Percentiles rank a stretch among this genome's conserved stretches.
Evolutionary conservation across 1,140 invertebrate species (phyloP).

Genomic region (Lordiphosa stackelbergi): DNA sequence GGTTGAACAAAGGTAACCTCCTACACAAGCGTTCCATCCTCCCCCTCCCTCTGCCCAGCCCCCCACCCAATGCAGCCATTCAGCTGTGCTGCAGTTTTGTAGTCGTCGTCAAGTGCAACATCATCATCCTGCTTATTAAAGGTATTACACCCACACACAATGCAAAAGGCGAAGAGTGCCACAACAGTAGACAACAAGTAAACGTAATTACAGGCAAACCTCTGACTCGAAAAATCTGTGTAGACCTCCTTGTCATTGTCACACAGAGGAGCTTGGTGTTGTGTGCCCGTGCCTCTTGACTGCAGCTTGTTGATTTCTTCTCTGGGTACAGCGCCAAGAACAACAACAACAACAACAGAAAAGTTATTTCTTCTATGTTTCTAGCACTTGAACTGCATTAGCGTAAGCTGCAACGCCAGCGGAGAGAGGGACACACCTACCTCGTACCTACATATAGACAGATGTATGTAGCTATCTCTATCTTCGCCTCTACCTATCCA

Average conservation of each 20-base stretch:
- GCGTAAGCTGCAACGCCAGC: conserved; percentile 55
- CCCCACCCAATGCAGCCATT: background rate
- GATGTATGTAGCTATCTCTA: no score
- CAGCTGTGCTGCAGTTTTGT: conserved; percentile 12
- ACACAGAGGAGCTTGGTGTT: conserved; percentile 34
- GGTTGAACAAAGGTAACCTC: conserved; percentile 34
- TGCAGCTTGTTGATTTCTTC: conserved; percentile 51
- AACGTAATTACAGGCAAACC: conserved; percentile 63
- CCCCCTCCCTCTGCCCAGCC: background rate
- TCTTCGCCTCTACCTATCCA: conserved; percentile 1
- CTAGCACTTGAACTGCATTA: conserved; percentile 72
- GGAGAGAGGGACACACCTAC: background rate
- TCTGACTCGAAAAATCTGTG: conserved; percentile 25
- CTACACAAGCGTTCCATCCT: conserved; percentile 7
- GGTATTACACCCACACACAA: conserved; percentile 64
- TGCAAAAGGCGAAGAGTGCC: conserved; percentile 22
- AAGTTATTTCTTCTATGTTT: conserved; percentile 68
- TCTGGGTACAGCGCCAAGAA: conserved; percentile 1
- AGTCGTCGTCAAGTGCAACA: conserved; percentile 65
- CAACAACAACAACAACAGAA: conserved; percentile 33
- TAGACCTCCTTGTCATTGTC: conserved; percentile 71
- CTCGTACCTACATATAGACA: background rate
- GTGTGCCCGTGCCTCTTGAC: conserved; percentile 27
- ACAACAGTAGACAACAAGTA: conserved; percentile 58
- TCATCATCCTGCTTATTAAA: conserved; percentile 75